Evolutionary conservation across 1,140 invertebrate genomes (phyloP), one percentile per base, ranked within the genome.

Genomic region (Heliconius congener): DNA sequence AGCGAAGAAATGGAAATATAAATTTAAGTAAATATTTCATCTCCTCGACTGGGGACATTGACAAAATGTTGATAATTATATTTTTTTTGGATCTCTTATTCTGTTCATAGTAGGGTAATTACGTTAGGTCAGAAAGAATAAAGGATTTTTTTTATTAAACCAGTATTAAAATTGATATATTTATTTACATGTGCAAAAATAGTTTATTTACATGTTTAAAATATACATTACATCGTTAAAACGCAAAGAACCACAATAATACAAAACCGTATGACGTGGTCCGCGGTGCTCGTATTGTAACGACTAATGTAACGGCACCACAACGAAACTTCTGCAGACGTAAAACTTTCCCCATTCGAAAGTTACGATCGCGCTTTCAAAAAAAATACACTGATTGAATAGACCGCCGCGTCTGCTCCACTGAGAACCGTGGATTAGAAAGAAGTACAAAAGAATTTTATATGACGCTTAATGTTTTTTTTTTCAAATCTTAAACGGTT

Each of bases 281-380:
- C 74, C 39, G n/a, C 39, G 72, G 71, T n/a, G 70, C 76, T 74
- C 55, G 71, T 81, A 71, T 74, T 73, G 71, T 66, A 57, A 57
- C 55, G 55, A 57, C n/a, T 23, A 77, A 73, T 74, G 76, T 82
- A 80, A 80, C 60, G 76, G 74, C 70, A 77, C 78, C 83, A 71
- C 77, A 76, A 76, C 81, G 72, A 75, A 84, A 84, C 79, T 83
- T 83, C 77, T 50, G 60, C 74, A 71, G 71, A 75, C 80, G 76
- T 55, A 46, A 82, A 84, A 85, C 72, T 85, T 84, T 82, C 77
- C 77, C 80, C 75, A 80, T 82, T 81, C 76, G 74, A 71, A 80
- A 84, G 81, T 82, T 81, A 81, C 80, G 74, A 73, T 79, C 66
- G 74, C 42, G 77, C 78, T 81, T 82, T 83, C 82, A 80, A 34